Conservation (phyloP, 2,888 invertebrate genomes). For the Aquatica leii region DNA sequence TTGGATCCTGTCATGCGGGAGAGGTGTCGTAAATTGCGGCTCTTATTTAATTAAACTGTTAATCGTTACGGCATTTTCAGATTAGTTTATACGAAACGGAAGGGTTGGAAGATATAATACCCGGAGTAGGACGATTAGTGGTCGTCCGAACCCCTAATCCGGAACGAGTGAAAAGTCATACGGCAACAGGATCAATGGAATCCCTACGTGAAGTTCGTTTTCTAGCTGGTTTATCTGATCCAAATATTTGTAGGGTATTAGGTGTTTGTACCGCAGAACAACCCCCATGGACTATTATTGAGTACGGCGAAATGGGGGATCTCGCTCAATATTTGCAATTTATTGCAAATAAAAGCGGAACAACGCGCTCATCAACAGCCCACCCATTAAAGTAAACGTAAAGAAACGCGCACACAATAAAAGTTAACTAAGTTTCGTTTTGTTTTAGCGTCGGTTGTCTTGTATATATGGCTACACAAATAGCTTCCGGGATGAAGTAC, state of each 20-base stretch:
- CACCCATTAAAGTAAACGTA: conserved; percentile 54
- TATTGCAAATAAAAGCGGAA: conserved; percentile 57
- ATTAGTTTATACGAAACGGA: conserved; percentile 66
- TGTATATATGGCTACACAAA: conserved; percentile 77
- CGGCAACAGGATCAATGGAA: conserved; percentile 57
- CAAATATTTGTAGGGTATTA: conserved; percentile 71
- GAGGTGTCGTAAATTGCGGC: conserved; percentile 59
- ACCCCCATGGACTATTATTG: conserved; percentile 74
- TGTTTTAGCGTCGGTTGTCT: conserved; percentile 71
- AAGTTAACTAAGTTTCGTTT: conserved; percentile 18
- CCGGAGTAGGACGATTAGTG: conserved; percentile 63
- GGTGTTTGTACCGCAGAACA: conserved; percentile 68
- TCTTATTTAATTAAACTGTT: conserved; percentile 43
- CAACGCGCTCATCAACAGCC: conserved; percentile 52
- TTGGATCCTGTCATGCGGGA: conserved; percentile 67
- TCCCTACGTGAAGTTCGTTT: conserved; percentile 72
- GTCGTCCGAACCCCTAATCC: conserved; percentile 64
- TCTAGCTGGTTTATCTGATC: conserved; percentile 72
- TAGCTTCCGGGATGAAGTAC: conserved; percentile 83
- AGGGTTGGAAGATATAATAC: conserved; percentile 61
- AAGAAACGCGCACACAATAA: neutral
- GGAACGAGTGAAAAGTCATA: conserved; percentile 58
- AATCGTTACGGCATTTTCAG: conserved; percentile 54
- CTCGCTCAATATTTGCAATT: conserved; percentile 72
- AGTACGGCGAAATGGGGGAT: conserved; percentile 79